Evolutionary conservation across 2,888 invertebrate species (phyloP), one percentile per base, ranked within the genome.

Genomic region (Thera obeliscata): DNA sequence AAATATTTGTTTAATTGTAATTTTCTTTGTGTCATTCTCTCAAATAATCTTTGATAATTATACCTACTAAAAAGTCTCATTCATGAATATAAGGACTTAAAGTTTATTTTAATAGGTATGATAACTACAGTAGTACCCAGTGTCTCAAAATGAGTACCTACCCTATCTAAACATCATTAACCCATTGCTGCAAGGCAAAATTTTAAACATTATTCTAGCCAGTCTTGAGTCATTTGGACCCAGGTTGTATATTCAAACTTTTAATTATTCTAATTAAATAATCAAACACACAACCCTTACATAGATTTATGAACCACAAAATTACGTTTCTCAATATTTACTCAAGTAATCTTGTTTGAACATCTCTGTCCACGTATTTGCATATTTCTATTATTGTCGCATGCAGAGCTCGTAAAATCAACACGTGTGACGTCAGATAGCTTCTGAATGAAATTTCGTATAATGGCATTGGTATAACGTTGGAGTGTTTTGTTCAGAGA

Each of bases 311-410:
- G 54, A 61, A 64, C 63, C 65, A 54, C 60, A 57, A 60, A 63
- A 66, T 74, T 66, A 64, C 75, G 73, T 83, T 78, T 80, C 85
- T 83, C 85, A 88, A 87, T 84, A 82, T 84, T 87, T 79, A 76
- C 82, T 79, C 78, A 81, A 80, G 83, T 71, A 67, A 83, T 83
- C 82, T 81, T 83, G 78, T 89, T 89, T 88, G 85, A 85, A 86
- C 84, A 86, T 85, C 82, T 86, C 82, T 83, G 84, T 81, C 82
- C 88, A 74, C 76, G 69, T 86, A 89, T 90, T 90, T 90, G 89
- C 90, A 90, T 90, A 90, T 88, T 89, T 86, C 87, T 88, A 87
- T 89, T 88, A 86, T 87, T 84, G 79, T 82, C 80, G 75, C 79
- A 81, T 78, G 74, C 76, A 76, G 73, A 76, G 78, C 78, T 82